Evolutionary conservation across 2,113 vertebrate species (phyloP), one percentile per base, ranked within the genome.

Genomic region (Anguilla rostrata): DNA sequence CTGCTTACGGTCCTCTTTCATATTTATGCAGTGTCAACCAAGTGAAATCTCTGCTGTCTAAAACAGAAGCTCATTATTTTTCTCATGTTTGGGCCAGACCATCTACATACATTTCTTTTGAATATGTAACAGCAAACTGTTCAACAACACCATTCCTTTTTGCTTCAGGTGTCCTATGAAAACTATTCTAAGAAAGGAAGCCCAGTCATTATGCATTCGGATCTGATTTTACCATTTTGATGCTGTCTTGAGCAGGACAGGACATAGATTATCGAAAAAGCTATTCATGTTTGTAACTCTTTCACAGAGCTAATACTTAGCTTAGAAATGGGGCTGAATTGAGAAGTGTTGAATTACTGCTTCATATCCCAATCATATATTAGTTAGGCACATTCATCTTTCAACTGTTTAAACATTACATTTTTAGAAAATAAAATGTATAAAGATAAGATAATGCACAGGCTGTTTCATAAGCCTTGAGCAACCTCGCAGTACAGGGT

Each of bases 291-390:
- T 41, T 41, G 34, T 81, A 1, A 81, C 46, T 41, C 12, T 41
- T 22, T 81, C 18, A 46, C 40, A 81, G 39, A 43, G 18, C 80
- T 81, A 18, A 46, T 84, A 84, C 75, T 84, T 84, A 53, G 84
- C 2, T 75, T 12, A 34, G 26, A 66, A 20, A 22, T 12, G 11
- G 71, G 49, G 46, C 60, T 46, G 43, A 75, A 71, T 84, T 53
- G 29, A 85, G 43, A 78, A 49, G 84, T 26, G 41, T 39, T 29
- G 71, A 39, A 56, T 53, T 29, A 78, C 75, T 43, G 75, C 43
- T 78, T 43, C 11, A 39, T 84, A 39, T 75, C 6, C 71, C 71
- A 75, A 34, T 14, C n/a, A 11, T 2, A 29, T 26, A 75, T 1
- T 12, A 75, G 11, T 34, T 75, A 26, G 9, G 26, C 26, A n/a